These are phyloP conservation scores for Enteromius unitaeniatus DNA, from an alignment of 2,797 vertebrate genomes.

Conservation along the genomic window DNA sequence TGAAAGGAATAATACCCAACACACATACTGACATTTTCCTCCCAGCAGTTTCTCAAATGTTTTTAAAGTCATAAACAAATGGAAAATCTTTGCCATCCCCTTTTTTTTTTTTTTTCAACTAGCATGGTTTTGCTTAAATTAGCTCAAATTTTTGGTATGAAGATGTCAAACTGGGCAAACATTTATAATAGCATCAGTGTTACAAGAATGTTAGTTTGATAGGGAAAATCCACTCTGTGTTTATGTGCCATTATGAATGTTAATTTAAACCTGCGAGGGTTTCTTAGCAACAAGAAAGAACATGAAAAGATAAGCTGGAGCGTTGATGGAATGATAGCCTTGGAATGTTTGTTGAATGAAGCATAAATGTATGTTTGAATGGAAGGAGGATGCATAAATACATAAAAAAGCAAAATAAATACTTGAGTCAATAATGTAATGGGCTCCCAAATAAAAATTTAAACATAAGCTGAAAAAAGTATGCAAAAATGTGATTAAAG, in stretches of 20 bases:
- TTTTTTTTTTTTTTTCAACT: background rate
- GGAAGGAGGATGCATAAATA: background rate
- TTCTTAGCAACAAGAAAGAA: constrained; percentile 24
- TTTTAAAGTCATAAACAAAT: background rate
- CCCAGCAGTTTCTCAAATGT: background rate
- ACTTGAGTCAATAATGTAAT: background rate
- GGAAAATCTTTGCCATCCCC: background rate
- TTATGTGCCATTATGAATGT: background rate
- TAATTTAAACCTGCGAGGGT: background rate
- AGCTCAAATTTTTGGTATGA: background rate
- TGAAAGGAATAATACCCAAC: background rate
- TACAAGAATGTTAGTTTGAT: background rate
- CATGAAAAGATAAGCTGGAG: too few species aligned
- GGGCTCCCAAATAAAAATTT: background rate
- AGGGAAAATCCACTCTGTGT: background rate
- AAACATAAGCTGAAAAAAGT: background rate
- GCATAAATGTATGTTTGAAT: background rate
- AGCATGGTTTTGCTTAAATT: background rate
- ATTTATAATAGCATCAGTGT: background rate
- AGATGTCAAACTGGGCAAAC: background rate
- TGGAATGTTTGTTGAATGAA: background rate
- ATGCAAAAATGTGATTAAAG: background rate
- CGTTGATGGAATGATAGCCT: background rate
- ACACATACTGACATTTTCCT: background rate
- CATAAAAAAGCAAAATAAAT: background rate